Evolutionary conservation across 2,888 invertebrate genomes (phyloP).

Genomic region (Trissoscelio sp.): DNA sequence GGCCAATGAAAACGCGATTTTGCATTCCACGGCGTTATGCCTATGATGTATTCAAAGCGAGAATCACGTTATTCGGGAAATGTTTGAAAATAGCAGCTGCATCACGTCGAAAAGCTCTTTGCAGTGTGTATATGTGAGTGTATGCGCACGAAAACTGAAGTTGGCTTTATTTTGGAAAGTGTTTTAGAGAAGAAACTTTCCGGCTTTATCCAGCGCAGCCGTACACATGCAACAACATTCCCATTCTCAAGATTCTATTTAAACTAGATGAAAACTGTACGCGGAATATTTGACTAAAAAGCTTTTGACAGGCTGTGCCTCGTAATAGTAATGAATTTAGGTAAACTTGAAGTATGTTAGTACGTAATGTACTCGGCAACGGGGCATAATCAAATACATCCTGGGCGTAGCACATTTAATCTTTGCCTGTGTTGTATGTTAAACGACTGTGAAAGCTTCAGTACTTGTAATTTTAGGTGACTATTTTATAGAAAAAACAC

Average conservation of each 20-base stretch:
- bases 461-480: neutral
- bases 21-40: slow-evolving; percentile 5
- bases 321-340: slow-evolving; percentile 51
- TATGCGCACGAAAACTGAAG: slow-evolving; percentile 32
- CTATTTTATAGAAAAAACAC: neutral
- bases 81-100: slow-evolving; percentile 56
- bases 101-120: slow-evolving; percentile 40
- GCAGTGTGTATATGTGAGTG: slow-evolving; percentile 7
- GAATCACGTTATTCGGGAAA: slow-evolving; percentile 45
- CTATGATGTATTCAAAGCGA: slow-evolving; percentile 37
- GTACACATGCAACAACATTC: slow-evolving; percentile 61
- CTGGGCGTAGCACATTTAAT: slow-evolving; percentile 40
- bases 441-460: slow-evolving; percentile 7
- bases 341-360: slow-evolving; percentile 42
- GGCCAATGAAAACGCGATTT: slow-evolving; percentile 37
- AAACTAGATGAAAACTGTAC: slow-evolving; percentile 55
- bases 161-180: slow-evolving; percentile 66
- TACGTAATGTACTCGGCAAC: slow-evolving; percentile 32
- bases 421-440: slow-evolving; percentile 16
- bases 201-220: slow-evolving; percentile 46
- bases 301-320: slow-evolving; percentile 51
- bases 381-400: slow-evolving; percentile 53
- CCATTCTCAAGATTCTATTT: slow-evolving; percentile 56
- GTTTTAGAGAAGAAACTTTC: slow-evolving; percentile 66
- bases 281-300: slow-evolving; percentile 57